A percentile compares a stretch with the other conserved stretches of the same genome.
These are phyloP conservation scores for Sigmodon hispidus DNA, from an alignment of 2,113 vertebrate genomes.

Conservation along the genomic window DNA sequence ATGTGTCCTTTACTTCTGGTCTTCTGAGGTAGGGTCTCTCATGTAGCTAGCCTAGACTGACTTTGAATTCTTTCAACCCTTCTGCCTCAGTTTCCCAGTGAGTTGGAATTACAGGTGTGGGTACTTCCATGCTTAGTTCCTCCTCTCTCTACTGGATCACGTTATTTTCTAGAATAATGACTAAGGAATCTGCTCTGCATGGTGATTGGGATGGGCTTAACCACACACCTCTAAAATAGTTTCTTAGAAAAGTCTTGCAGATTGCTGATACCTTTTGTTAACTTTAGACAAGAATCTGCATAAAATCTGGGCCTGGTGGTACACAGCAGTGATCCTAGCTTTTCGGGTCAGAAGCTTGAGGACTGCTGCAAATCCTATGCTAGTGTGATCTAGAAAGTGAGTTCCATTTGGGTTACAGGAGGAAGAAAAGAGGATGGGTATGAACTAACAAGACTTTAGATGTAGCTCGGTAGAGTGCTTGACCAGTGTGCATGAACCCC, in stretches of 20 bases:
- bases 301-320: neutral
- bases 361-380: neutral
- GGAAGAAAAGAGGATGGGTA: no score
- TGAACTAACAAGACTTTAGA: neutral
- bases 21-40: neutral
- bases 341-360: neutral
- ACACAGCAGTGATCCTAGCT: neutral
- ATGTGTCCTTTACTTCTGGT: neutral
- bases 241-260: neutral
- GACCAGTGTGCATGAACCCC: neutral
- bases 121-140: neutral
- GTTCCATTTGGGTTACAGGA: neutral
- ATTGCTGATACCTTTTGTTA: neutral
- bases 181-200: neutral
- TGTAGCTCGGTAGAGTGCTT: neutral
- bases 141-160: constrained; percentile 42
- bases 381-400: no score
- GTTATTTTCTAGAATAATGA: neutral
- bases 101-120: neutral
- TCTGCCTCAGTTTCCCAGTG: neutral
- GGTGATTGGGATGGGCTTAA: neutral
- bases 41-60: neutral
- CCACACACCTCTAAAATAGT: neutral
- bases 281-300: neutral
- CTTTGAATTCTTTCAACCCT: neutral